A percentile compares a stretch with the other conserved stretches of the same genome.
Evolutionary conservation across 2,797 vertebrate species (phyloP).

Genomic region (Bovichtus diacanthus): DNA sequence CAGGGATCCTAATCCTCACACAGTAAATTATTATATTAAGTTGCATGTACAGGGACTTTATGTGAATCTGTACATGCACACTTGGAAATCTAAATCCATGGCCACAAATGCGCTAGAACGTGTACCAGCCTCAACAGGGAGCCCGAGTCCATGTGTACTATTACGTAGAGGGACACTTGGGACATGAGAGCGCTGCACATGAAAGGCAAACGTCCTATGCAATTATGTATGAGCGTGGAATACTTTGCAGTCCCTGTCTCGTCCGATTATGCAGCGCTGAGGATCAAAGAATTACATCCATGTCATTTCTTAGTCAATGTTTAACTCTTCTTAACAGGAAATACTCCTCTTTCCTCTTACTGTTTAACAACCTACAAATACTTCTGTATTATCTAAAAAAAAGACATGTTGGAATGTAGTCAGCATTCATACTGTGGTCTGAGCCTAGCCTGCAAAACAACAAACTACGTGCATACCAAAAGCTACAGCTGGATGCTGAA

Average conservation of each 20-base stretch:
- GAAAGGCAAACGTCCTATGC: not conserved
- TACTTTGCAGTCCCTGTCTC: not conserved
- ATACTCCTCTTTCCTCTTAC: not conserved
- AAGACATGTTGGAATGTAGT: not conserved
- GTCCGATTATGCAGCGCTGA: not conserved
- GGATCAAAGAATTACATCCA: not conserved
- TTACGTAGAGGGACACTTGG: not conserved
- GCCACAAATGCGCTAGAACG: conserved; percentile 2
- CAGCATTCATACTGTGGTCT: not conserved
- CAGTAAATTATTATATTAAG: not conserved
- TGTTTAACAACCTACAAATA: not conserved
- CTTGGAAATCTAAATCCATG: not conserved
- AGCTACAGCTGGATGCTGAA: not conserved
- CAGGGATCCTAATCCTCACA: not conserved
- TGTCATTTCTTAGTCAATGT: not conserved
- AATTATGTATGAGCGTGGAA: not conserved
- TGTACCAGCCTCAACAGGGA: not conserved
- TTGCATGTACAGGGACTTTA: not conserved
- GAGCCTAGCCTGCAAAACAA: not conserved
- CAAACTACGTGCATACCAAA: not conserved
- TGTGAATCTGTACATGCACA: not conserved
- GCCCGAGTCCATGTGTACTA: not conserved
- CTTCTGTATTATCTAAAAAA: not conserved
- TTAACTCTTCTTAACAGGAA: conserved; percentile 9
- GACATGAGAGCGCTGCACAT: not conserved